phyloP scores from a whole-genome alignment of 2,888 invertebrate genomes.

The Herminia tarsipennalis region DNA sequence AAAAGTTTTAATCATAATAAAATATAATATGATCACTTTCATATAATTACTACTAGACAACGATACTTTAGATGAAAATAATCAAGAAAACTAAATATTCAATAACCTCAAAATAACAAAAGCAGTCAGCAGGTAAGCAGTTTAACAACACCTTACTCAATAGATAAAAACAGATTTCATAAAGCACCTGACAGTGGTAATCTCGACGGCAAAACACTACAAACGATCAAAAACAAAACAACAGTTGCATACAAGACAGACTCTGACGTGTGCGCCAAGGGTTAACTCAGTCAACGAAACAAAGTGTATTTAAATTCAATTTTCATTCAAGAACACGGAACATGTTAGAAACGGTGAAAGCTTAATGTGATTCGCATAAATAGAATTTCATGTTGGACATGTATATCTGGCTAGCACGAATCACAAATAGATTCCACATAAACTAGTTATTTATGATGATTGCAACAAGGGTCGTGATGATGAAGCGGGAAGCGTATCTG shows the following conservation, averaged over 20 bases:
- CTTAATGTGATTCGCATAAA: conserved; percentile 70
- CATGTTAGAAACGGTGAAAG: conserved; percentile 63
- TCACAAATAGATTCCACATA: conserved; percentile 41
- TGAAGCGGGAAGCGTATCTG: conserved; percentile 17
- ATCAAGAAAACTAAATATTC: no score
- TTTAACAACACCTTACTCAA: no score
- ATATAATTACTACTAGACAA: no score
- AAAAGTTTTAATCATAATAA: no score
- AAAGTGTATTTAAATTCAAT: conserved; percentile 55
- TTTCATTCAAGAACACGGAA: conserved; percentile 58
- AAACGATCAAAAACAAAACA: conserved; percentile 32
- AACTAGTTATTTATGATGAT: conserved; percentile 46
- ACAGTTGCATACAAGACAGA: conserved; percentile 24
- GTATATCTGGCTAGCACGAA: conserved; percentile 42
- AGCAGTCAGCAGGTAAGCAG: no score
- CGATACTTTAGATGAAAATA: no score
- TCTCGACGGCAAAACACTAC: conserved; percentile 7
- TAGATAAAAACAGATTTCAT: neutral
- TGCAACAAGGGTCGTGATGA: conserved; percentile 41
- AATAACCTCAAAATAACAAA: no score
- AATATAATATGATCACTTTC: no score
- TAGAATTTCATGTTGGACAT: conserved; percentile 66
- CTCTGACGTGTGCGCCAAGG: conserved; percentile 32
- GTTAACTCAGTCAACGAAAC: conserved; percentile 38
- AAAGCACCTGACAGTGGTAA: neutral